Evolutionary conservation across 2,888 invertebrate species (phyloP), one percentile per base, ranked within the genome.

Genomic region (Drosophila silvestris): DNA sequence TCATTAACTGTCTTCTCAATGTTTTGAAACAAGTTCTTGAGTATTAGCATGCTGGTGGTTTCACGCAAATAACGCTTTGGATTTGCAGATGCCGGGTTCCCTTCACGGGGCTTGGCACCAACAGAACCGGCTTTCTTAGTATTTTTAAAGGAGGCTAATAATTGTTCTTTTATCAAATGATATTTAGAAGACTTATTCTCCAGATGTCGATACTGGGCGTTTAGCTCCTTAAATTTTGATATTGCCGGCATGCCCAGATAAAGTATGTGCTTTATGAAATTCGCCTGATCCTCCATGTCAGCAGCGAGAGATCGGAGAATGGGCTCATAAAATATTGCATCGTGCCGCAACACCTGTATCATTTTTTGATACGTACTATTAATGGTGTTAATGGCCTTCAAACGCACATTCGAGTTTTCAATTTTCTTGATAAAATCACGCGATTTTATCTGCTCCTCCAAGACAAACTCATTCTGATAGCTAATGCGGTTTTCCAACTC

Each of bases 311-410:
- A 93, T 10, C 89, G 80, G 14, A 93, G 65, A 9, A 93, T 92
- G 0, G 93, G 92, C 35, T 93, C 93, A 72, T 93, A 93, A 64
- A 92, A 93, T 39, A 92, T 91, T 41, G 86, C 90, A 72, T 93
- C 93, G 39, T 92, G 85, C 9, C 74, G 44, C 4, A 93, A 78
- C 2, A 91, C 83, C 62, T 92, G 89, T 35, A 92, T 85, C 69
- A 93, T 91, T 68, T 90, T 91, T 41, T 85, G 83, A 68, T 93
- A 93, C 0, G 93, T 91, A 4, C 80, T 79, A 63, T 92, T 91
- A 2, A 93, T 90, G 1, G 92, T 89, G 63, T 86, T 91, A 12
- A 91, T 91, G 0, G 92, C 93, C 68, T 91, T 91, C 1, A 92
- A 41, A 0, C 93, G 92, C 0, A 93, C 91, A 70, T 89, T 81